Evolutionary conservation across 2,797 vertebrate genomes (phyloP).

Genomic region (Chromis chromis): DNA sequence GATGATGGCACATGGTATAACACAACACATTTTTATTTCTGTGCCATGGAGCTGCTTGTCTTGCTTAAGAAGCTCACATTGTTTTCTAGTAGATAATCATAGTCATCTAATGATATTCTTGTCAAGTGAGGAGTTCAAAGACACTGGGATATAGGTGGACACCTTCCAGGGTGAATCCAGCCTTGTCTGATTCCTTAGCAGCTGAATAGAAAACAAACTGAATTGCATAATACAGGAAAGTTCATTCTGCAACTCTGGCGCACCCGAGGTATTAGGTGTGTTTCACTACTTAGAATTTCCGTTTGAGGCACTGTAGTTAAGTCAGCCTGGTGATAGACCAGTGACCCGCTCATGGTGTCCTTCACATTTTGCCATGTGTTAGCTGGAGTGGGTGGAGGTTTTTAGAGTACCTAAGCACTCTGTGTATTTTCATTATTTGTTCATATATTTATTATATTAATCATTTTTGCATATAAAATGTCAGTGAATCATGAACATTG

Average conservation of each 20-base stretch:
- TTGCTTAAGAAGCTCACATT: background rate
- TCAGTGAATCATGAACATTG: too few species aligned
- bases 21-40: background rate
- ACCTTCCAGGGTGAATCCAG: background rate
- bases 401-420: too few species aligned
- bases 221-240: background rate
- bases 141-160: too few species aligned
- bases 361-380: background rate
- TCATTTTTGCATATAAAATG: too few species aligned
- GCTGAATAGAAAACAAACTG: background rate
- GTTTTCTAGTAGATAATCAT: background rate
- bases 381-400: background rate
- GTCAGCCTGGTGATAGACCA: background rate
- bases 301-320: too few species aligned
- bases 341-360: background rate
- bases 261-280: background rate
- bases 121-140: background rate
- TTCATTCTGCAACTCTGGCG: background rate
- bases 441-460: too few species aligned
- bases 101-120: constrained; percentile 5
- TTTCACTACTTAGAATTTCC: background rate
- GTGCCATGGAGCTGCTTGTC: background rate
- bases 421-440: too few species aligned
- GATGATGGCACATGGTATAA: background rate
- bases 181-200: background rate